Evolutionary conservation across 2,797 vertebrate genomes (phyloP), one percentile per base, ranked within the genome.

Genomic region (Smutsia temminckii): DNA sequence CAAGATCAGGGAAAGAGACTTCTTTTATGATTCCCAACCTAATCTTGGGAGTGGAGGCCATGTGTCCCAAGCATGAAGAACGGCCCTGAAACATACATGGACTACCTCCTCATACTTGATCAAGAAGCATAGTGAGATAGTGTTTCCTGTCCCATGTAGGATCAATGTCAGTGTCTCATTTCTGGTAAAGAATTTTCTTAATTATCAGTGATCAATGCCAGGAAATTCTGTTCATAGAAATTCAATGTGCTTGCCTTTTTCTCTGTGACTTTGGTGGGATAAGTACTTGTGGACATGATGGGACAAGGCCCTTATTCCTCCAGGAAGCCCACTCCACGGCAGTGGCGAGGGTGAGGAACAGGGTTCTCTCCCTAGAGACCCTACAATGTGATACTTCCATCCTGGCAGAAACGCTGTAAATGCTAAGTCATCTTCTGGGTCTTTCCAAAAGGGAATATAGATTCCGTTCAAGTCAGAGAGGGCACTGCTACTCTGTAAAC

Each of bases 21-120:
- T 75, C 34, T 23, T 74, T 13, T 2, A 4, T 11, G 21, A 66
- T 37, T 34, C 3, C 9, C 49, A 20, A 10, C 27, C 37, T 25
- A 17, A 14, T 64, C 20, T 61, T 42, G 5, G 32, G 32, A 46
- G 23, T 8, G 8, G 32, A 84, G 3, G 23, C 8, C 37, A 14
- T 2, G 5, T 17, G n/a, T 29, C 11, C 2, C 32, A 3, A 34
- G 0, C 16, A 23, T 1, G 23, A 4, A 59, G n/a, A 18, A 59
- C 37, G 21, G 6, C 7, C 6, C 9, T 49, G 20, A 16, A 9
- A 40, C 13, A 17, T 40, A 37, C 53, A 6, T 3, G 13, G 42
- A 32, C 29, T 9, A 17, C 37, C n/a, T 42, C 20, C 37, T 34
- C 27, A 37, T 32, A 57, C 27, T 42, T 25, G 27, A 49, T 49